phyloP scores from a whole-genome alignment of 2,113 vertebrate species.

The Oreamnos americanus region DNA sequence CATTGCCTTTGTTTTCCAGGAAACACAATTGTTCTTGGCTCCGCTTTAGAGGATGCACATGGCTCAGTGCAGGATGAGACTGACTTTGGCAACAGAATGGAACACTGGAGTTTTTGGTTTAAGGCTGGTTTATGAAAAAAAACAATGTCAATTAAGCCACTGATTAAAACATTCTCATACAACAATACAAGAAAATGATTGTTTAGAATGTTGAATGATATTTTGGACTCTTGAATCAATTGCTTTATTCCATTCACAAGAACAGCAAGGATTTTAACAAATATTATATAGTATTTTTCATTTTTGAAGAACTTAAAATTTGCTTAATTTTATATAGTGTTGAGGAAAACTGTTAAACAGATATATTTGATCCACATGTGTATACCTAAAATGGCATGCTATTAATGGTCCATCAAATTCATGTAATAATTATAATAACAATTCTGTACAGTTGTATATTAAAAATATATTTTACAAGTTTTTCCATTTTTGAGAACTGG shows the following conservation, averaged over 20 bases:
- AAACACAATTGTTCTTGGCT: conserved; percentile 28
- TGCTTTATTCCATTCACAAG: conserved; percentile 52
- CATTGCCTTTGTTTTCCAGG: conserved; percentile 18
- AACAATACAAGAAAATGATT: conserved; percentile 36
- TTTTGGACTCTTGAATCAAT: conserved; percentile 21
- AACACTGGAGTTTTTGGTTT: background rate
- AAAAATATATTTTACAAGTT: background rate
- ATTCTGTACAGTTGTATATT: background rate
- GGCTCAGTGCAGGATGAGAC: conserved; percentile 36
- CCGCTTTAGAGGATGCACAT: background rate
- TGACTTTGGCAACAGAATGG: conserved; percentile 37
- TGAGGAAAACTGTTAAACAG: background rate
- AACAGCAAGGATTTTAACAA: conserved; percentile 30
- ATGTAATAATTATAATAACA: background rate
- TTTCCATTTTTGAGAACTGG: background rate
- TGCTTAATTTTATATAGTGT: background rate
- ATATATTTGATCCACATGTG: background rate
- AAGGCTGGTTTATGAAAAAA: background rate
- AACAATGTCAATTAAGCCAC: conserved; percentile 32
- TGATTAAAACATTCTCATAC: conserved; percentile 9
- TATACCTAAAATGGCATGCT: background rate
- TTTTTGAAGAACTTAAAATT: conserved; percentile 8
- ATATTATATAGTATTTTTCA: background rate
- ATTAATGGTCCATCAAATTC: background rate
- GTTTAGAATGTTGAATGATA: background rate